Evolutionary conservation across 2,113 vertebrate genomes (phyloP), one percentile per base, ranked within the genome.

Genomic region (crab-eating macaque (Macaca fascicularis)): DNA sequence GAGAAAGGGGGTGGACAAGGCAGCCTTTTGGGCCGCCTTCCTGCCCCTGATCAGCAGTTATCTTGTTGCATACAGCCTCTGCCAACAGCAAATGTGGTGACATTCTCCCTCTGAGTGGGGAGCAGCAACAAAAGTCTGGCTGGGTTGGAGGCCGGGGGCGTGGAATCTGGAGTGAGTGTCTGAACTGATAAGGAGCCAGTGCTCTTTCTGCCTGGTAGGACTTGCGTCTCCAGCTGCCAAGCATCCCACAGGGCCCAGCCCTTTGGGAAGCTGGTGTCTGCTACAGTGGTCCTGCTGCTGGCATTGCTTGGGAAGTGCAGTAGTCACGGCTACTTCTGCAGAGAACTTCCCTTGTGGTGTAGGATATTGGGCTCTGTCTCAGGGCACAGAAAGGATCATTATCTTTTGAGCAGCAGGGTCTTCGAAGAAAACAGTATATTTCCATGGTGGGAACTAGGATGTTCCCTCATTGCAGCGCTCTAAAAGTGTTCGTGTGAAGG

Each of bases 41-140:
- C 84, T 72, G n/a, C 90, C 27, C 80, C 1, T 40, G 0, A 61
- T 2, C 14, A 16, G 61, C 1, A n/a, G 52, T 57, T 72, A 43
- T 87, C 78, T 83, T 23, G 45, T 94, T 81, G 64, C 83, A 89
- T 45, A 74, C 57, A 93, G 86, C 75, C 70, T 83, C 48, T 94
- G 91, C 95, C 95, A 92, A 22, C 48, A 43, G 55, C 16, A 57
- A 79, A 86, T 19, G 11, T 48, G 59, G 50, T 72, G 80, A 92
- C 95, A 90, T 95, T 96, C 90, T 91, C 70, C 23, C 78, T 97
- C 70, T 1, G 19, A 93, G 92, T 81, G 87, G 96, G 90, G 90
- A 89, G n/a, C 90, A 64, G 55, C 72, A 94, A 96, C 93, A 96
- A 82, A 86, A 96, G 94, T 95, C 97, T 98, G 95, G 87, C 97